phyloP scores from a whole-genome alignment of 2,888 invertebrate genomes.

The Aplocera efformata region DNA sequence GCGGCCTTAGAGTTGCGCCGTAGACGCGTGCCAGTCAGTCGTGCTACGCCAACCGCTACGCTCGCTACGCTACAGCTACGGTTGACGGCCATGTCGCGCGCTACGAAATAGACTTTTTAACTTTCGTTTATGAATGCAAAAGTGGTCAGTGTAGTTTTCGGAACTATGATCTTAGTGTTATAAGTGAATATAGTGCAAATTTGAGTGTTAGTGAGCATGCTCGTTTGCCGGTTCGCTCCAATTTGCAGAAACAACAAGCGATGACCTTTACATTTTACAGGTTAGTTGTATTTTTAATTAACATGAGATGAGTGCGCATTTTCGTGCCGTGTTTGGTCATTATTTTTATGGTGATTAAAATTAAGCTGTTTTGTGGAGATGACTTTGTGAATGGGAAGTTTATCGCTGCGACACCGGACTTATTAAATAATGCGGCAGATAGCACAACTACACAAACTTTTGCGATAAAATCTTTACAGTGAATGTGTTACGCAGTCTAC shows the following conservation, averaged over 20 bases:
- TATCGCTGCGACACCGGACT: constrained; percentile 2
- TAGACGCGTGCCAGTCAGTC: constrained; percentile 55
- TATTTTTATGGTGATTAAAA: constrained; percentile 28
- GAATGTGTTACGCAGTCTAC: too few relatives aligned
- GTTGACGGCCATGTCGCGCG: constrained; percentile 31
- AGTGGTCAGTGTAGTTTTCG: constrained; percentile 34
- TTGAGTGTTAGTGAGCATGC: constrained; percentile 45
- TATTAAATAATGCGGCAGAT: constrained; percentile 9
- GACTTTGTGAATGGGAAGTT: constrained; percentile 5
- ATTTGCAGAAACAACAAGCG: constrained; percentile 57
- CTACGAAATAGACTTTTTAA: constrained; percentile 38
- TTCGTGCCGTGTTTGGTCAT: constrained; percentile 18
- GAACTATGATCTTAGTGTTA: constrained; percentile 34
- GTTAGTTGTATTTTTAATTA: constrained; percentile 72
- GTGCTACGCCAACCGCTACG: constrained; percentile 54
- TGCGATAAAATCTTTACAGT: not conserved
- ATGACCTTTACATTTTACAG: constrained; percentile 69
- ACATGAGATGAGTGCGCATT: constrained; percentile 37
- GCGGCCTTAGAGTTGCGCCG: constrained; percentile 58
- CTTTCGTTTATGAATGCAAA: constrained; percentile 33
- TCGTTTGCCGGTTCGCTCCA: constrained; percentile 43
- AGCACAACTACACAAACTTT: not conserved
- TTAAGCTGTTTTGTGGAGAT: constrained; percentile 4
- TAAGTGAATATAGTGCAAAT: constrained; percentile 41
- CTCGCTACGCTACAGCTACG: constrained; percentile 53